A percentile compares a stretch with the other conserved stretches of the same genome.
phyloP scores from a whole-genome alignment of 2,113 vertebrate species.

The Laticauda laticaudata region DNA sequence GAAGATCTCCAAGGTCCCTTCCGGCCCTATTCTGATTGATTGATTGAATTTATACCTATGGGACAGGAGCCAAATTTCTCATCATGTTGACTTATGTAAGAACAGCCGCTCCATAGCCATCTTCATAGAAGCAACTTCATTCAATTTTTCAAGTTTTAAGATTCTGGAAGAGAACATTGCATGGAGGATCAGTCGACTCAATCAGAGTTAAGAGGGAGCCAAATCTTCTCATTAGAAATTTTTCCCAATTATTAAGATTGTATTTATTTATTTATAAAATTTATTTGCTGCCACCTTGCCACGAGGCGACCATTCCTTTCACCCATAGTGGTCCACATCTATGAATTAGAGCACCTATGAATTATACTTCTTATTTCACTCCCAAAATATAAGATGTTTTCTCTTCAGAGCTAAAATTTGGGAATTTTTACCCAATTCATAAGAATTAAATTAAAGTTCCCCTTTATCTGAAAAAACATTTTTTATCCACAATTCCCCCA shows the following conservation, averaged over 20 bases:
- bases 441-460: background rate
- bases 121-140: background rate
- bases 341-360: background rate
- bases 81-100: background rate
- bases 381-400: background rate
- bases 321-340: background rate
- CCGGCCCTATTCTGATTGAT: no score
- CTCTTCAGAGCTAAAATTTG: background rate
- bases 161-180: background rate
- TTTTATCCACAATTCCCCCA: background rate
- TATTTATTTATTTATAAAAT: no score
- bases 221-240: background rate
- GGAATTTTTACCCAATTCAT: background rate
- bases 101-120: background rate
- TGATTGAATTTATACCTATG: no score
- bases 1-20: no score
- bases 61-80: background rate
- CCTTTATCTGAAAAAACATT: background rate
- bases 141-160: background rate
- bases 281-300: no score
- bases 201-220: background rate
- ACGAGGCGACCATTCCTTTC: background rate
- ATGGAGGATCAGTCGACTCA: background rate
- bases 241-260: background rate
- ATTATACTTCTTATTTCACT: background rate